Percentiles rank a stretch among this genome's conserved stretches.
These are phyloP conservation scores for Erebia ligea DNA, from an alignment of 2,888 invertebrate genomes.

Conservation along the genomic window DNA sequence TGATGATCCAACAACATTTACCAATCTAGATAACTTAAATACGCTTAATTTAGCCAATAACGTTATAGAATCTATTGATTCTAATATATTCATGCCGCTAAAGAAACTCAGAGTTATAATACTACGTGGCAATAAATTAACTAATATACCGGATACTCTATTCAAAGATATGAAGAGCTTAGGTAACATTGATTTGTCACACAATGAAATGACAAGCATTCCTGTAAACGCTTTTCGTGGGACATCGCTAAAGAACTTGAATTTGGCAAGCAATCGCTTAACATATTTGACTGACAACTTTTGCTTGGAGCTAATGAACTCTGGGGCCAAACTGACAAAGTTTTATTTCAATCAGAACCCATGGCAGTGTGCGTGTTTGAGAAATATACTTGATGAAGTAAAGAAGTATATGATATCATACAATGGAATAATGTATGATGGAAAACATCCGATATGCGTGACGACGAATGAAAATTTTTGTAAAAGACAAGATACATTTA, in stretches of 20 bases:
- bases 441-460: constrained; percentile 63
- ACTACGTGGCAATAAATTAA: constrained; percentile 61
- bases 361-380: constrained; percentile 71
- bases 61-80: constrained; percentile 55
- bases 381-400: constrained; percentile 61
- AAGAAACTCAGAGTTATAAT: constrained; percentile 58
- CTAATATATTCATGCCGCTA: constrained; percentile 55
- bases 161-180: constrained; percentile 58
- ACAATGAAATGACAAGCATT: constrained; percentile 59
- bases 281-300: constrained; percentile 69
- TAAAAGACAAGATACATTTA: constrained; percentile 57
- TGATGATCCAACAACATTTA: constrained; percentile 48
- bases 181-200: constrained; percentile 59
- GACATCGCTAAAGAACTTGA: constrained; percentile 59
- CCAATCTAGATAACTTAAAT: constrained; percentile 56
- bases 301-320: constrained; percentile 62
- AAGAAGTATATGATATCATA: constrained; percentile 59
- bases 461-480: constrained; percentile 57
- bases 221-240: constrained; percentile 63
- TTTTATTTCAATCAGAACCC: constrained; percentile 72
- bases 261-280: constrained; percentile 63
- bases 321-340: constrained; percentile 58
- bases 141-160: constrained; percentile 55
- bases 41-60: constrained; percentile 62
- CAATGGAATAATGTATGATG: constrained; percentile 50